phyloP scores from a whole-genome alignment of 2,113 vertebrate genomes.

The Danio rerio region GRCz12tu NC_133186.1:44802501-44803000 shows the following conservation, averaged over 20 bases:
- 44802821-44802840: slow-evolving; percentile 79
- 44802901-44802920: background rate
- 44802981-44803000: background rate
- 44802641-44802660: background rate
- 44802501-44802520: no score
- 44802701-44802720: background rate
- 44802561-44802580: background rate
- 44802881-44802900: background rate
- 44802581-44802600: background rate
- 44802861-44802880: slow-evolving; percentile 71
- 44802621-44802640: slow-evolving; percentile 24
- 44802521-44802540: no score
- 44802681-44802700: background rate
- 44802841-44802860: slow-evolving; percentile 86
- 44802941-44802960: background rate
- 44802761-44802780: no score
- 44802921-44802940: background rate
- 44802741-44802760: background rate
- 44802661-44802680: background rate
- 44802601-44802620: slow-evolving; percentile 33
- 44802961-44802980: background rate
- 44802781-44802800: slow-evolving; percentile 77
- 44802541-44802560: no score
- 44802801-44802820: slow-evolving; percentile 81
- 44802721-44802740: background rate